Evolutionary conservation across 2,888 invertebrate genomes (phyloP), one percentile per base, ranked within the genome.

Genomic region (Aphelenchoides bicaudatus): DNA sequence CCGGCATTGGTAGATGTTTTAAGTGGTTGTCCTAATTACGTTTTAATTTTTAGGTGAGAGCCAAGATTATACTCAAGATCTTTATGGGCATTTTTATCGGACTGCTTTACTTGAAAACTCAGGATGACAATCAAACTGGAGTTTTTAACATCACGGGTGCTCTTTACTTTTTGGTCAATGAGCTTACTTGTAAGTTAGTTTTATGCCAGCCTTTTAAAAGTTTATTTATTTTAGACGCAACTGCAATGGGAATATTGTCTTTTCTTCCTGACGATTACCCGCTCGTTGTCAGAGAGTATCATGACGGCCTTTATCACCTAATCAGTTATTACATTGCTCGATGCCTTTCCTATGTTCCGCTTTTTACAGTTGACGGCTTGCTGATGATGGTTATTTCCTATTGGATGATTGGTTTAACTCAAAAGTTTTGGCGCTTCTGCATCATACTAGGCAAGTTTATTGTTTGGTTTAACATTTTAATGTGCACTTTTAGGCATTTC

Each of bases 141-240:
- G 88, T 92, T 0, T 88, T 89, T 87, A 91, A 91, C 80, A 89
- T 91, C 67, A 91, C 90, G 79, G 91, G 91, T 31, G 89, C 88
- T 25, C 84, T 92, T 56, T 92, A 91, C 80, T 86, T 91, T 77
- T 88, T 91, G 80, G 84, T 91, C 47, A 89, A 89, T 16, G 91
- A 90, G 78, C 88, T 91, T 87, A 91, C 91, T 4, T 91, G n/a
- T n/a, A n/a, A n/a, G n/a, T n/a, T n/a, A n/a, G n/a, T n/a, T n/a
- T n/a, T n/a, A n/a, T n/a, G n/a, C n/a, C n/a, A n/a, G n/a, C n/a
- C n/a, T 92, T 80, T 89, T 90, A 75, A 68, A n/a, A n/a, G n/a
- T n/a, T n/a, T n/a, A n/a, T n/a, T n/a, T n/a, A n/a, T n/a, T n/a
- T n/a, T n/a, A n/a, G 91, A 92, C 80, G 89, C 90, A 76, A 91